These are phyloP conservation scores for Zaprionus capensis DNA, from an alignment of 1,140 invertebrate species.

Conservation along the genomic window DNA sequence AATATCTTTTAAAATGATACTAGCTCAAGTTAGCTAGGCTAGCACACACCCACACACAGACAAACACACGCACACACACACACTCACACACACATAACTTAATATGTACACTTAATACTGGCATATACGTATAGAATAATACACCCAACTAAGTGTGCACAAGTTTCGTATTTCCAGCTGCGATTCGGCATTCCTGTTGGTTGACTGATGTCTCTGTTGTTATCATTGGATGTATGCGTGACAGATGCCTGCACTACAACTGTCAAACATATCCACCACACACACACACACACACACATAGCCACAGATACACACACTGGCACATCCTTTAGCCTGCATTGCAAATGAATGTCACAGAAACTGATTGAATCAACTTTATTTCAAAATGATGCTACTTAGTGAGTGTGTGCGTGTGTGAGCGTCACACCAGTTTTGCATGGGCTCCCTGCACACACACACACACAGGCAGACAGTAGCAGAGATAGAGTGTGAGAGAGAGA, in stretches of 20 bases:
- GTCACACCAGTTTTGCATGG: constrained; percentile 31
- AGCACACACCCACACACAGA: not conserved
- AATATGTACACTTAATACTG: not conserved
- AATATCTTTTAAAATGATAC: not conserved
- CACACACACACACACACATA: constrained; percentile 22
- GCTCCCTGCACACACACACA: constrained; percentile 13
- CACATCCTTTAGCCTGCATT: constrained; percentile 28
- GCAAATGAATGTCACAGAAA: constrained; percentile 57
- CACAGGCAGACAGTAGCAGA: constrained; percentile 17
- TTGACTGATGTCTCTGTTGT: constrained; percentile 27
- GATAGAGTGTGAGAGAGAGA: constrained; percentile 5
- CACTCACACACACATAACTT: not conserved
- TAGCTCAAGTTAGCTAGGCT: not conserved
- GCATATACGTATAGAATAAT: not conserved
- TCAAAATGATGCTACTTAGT: constrained; percentile 82
- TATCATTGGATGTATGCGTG: constrained; percentile 70
- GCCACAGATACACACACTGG: constrained; percentile 11
- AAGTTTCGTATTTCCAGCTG: not conserved
- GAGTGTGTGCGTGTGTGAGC: constrained; percentile 12
- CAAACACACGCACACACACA: not conserved
- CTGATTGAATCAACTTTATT: constrained; percentile 84
- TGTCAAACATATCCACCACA: constrained; percentile 19
- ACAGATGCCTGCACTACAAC: constrained; percentile 59
- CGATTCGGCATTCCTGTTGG: constrained; percentile 13
- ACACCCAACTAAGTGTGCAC: not conserved